These are phyloP conservation scores for Hystrix brachyura DNA, from an alignment of 2,113 vertebrate species.

Conservation along the genomic window DNA sequence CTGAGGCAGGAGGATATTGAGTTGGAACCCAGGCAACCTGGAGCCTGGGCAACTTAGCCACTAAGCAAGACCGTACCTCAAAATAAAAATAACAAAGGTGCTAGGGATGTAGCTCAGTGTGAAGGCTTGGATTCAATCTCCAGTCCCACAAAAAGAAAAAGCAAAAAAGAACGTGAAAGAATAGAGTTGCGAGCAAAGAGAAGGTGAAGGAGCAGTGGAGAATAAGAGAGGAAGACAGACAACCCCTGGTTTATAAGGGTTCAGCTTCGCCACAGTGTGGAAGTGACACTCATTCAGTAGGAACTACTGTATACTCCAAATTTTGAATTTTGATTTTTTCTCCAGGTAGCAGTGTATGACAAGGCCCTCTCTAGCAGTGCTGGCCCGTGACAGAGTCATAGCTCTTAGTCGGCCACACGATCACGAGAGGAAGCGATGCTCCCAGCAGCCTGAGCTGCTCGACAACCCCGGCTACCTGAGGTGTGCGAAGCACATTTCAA, in stretches of 20 bases:
- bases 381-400: neutral
- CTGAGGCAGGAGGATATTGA: neutral
- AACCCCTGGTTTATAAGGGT: neutral
- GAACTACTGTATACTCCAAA: neutral
- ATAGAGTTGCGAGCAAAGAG: neutral
- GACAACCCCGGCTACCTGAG: neutral
- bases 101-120: neutral
- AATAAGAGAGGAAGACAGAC: neutral
- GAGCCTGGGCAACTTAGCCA: neutral
- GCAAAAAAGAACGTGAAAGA: neutral
- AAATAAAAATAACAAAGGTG: neutral
- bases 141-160: neutral
- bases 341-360: neutral
- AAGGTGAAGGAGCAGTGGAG: neutral
- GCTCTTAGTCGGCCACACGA: neutral
- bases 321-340: neutral
- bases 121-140: neutral
- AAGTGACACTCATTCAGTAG: neutral
- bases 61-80: neutral
- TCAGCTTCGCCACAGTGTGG: neutral
- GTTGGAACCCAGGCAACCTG: neutral
- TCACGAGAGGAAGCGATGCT: neutral
- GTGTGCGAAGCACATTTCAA: neutral
- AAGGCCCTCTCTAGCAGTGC: neutral
- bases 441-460: neutral